Conservation (phyloP, 2,888 invertebrate species). For the Metallyticus violacea region DNA sequence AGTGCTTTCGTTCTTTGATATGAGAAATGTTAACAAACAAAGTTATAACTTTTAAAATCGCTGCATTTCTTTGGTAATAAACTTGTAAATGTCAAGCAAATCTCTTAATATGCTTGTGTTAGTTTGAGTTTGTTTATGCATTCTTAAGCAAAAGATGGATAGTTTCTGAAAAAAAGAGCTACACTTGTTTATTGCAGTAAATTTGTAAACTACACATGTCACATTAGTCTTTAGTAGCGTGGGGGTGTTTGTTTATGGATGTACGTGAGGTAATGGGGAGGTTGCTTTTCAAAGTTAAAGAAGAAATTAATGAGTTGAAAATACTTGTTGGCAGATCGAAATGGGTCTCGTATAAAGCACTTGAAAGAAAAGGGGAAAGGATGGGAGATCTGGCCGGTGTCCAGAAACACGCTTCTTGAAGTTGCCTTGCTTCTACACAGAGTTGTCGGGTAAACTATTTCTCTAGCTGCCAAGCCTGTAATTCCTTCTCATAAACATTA, state of each 20-base stretch:
- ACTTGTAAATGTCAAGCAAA: not conserved
- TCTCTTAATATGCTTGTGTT: not conserved
- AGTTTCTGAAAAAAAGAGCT: not conserved
- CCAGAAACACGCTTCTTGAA: not conserved
- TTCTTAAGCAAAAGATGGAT: not conserved
- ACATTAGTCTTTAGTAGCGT: not conserved
- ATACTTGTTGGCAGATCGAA: slow-evolving; percentile 30
- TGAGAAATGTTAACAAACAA: no score
- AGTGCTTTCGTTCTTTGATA: no score
- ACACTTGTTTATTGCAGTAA: not conserved
- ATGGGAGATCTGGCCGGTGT: not conserved
- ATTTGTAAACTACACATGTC: not conserved
- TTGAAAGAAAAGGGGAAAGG: not conserved
- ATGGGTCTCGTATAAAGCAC: slow-evolving; percentile 21
- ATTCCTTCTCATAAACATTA: not conserved
- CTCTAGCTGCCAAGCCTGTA: not conserved
- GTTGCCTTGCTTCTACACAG: not conserved
- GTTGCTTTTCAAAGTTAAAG: not conserved
- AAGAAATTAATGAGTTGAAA: slow-evolving; percentile 32
- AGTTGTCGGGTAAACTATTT: not conserved
- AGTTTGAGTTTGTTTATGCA: not conserved
- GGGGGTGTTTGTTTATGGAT: not conserved
- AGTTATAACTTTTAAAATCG: no score
- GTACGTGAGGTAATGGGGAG: slow-evolving; percentile 3
- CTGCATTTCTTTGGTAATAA: no score